Evolutionary conservation across 2,113 vertebrate genomes (phyloP), one percentile per base, ranked within the genome.

Genomic region (Erpornis zantholeuca): DNA sequence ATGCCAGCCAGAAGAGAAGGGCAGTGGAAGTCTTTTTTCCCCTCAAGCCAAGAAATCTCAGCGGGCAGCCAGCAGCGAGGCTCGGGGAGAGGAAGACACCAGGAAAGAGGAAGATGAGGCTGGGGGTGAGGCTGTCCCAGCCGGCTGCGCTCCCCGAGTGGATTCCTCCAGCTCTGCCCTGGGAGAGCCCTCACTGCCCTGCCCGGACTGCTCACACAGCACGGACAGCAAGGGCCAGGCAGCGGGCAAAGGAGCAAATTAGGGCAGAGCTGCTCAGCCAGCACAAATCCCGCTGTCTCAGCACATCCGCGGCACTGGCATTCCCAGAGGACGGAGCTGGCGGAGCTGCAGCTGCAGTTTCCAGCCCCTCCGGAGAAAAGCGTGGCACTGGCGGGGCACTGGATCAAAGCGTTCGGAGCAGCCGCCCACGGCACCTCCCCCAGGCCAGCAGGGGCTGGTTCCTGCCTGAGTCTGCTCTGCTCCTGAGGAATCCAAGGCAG

Each of bases 1-100:
- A 33, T 94, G 92, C 79, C 88, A 35, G 15, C 83, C 42, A 31
- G 96, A 94, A 31, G 97, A 98, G 57, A 98, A 96, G 60, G 97
- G 98, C 44, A 94, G 97, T 15, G 20, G 92, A 16, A 56, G 92
- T 20, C 93, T 92, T 20, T 78, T 79, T 36, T 94, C 71, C 78
- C 82, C 66, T 86, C 91, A 60, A 14, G 65, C 91, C 59, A 91
- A 59, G 89, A 76, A 60, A 19, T 82, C 63, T 0, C 60, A 89
- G 83, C 77, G 0, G 31, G 82, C 49, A 35, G 64, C 84, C 10
- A 25, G 83, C 31, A 35, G 69, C 0, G 5, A 63, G 29, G 6
- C 79, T 53, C 14, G 0, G 28, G 69, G 44, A 53, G 70, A 59
- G 40, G 52, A 91, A 28, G 9, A 57, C 2, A 1, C 25, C 40